Evolutionary conservation across 2,888 invertebrate species (phyloP), one percentile per base, ranked within the genome.

Genomic region (Athalia circularis): DNA sequence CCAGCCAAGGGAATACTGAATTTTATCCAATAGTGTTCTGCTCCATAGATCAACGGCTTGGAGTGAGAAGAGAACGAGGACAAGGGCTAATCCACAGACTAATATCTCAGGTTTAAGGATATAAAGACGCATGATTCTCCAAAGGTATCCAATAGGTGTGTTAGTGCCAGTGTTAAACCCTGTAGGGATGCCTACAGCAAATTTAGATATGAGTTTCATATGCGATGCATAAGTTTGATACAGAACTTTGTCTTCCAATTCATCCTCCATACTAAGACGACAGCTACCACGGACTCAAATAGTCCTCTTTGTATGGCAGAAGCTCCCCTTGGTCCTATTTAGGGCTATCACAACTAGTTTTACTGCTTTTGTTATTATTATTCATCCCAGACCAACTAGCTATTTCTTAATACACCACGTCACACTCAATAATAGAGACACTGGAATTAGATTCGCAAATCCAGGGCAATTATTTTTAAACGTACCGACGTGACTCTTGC

Each of bases 151-250:
- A 87, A 94, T 91, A 82, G 95, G 94, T 87, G 95, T 93, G 91
- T 95, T 96, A 86, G 96, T 82, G 77, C 86, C 88, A 68, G 85
- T 83, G 77, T 87, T 87, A 70, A 89, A 81, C 68, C 86, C 86
- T 77, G 87, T 85, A 80, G 90, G 95, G 87, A 95, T 92, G 90
- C 95, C 95, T 91, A 96, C 94, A 83, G 95, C 94, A 88, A 95
- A 93, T 90, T 95, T 95, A 75, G 96, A 96, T 88, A 96, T 91
- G 83, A 96, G 92, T 93, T 96, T 96, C 94, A 96, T 94, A 90
- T 96, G 96, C 83, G 96, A 96, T 83, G 96, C 91, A 91, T 96
- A 96, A 52, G 96, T 96, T 93, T 97, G 96, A 91, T 96, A 96
- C 87, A 97, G 92, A 87, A 97, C 94, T 93, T 94, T 94, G 87